A percentile compares a stretch with the other conserved stretches of the same genome.
phyloP scores from a whole-genome alignment of 2,888 invertebrate genomes.

The Campoplex nolae region DNA sequence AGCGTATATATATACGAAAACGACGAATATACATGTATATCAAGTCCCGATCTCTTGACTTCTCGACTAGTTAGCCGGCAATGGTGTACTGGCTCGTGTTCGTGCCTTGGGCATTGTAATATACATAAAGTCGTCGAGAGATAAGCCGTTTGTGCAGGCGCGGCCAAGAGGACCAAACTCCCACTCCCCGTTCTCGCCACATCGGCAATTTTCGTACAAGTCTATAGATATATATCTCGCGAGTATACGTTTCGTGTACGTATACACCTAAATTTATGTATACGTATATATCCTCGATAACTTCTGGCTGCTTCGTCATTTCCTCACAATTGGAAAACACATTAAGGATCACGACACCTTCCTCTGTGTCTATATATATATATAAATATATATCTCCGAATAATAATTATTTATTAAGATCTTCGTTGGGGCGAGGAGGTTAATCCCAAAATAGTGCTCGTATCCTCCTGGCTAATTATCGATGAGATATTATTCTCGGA shows the following conservation, averaged over 20 bases:
- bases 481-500: not conserved
- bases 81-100: slow-evolving; percentile 80
- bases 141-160: slow-evolving; percentile 75
- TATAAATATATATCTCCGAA: not conserved
- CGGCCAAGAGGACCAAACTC: slow-evolving; percentile 36
- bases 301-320: slow-evolving; percentile 15
- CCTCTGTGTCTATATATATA: not conserved
- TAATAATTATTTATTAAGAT: not conserved
- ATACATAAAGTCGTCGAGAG: slow-evolving; percentile 80
- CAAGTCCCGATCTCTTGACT: slow-evolving; percentile 72
- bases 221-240: not conserved
- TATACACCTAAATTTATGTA: not conserved
- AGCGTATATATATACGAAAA: not conserved
- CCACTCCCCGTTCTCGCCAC: slow-evolving; percentile 14
- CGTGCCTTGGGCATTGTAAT: slow-evolving; percentile 80
- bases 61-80: slow-evolving; percentile 79
- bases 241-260: not conserved
- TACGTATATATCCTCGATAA: not conserved
- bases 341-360: slow-evolving; percentile 15
- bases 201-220: slow-evolving; percentile 12
- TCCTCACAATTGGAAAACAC: slow-evolving; percentile 28
- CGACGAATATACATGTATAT: not conserved
- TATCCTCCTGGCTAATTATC: not conserved
- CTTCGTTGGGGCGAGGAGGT: not conserved
- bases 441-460: not conserved